These are phyloP conservation scores for Myopa tessellatipennis DNA, from an alignment of 2,888 invertebrate genomes.

Conservation along the genomic window DNA sequence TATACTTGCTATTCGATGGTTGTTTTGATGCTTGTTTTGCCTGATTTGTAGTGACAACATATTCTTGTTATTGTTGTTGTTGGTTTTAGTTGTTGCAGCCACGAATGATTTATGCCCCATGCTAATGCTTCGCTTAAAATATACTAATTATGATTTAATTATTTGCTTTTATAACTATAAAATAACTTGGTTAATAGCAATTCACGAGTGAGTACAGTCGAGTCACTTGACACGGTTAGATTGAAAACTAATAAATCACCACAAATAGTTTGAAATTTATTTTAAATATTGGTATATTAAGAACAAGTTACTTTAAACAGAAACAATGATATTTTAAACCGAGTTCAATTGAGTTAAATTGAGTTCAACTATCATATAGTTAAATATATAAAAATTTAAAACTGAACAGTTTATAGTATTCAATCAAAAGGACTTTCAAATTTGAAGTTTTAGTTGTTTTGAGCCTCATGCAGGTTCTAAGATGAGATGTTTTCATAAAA, in stretches of 20 bases:
- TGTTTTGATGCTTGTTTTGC: not conserved
- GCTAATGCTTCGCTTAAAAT: slow-evolving; percentile 63
- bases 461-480: no score
- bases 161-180: slow-evolving; percentile 8
- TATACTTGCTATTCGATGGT: slow-evolving; percentile 39
- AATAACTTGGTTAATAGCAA: slow-evolving; percentile 2
- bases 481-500: no score
- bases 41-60: not conserved
- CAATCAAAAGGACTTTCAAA: no score
- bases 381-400: no score
- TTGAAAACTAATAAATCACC: not conserved
- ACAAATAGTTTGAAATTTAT: not conserved
- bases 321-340: no score
- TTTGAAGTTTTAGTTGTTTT: no score
- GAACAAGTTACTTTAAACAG: no score
- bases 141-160: slow-evolving; percentile 49
- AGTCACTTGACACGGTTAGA: not conserved
- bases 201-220: not conserved
- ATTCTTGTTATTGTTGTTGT: not conserved
- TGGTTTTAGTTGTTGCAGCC: slow-evolving; percentile 36
- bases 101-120: slow-evolving; percentile 60
- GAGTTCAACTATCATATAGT: no score
- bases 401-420: no score
- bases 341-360: no score
- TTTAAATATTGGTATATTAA: not conserved